phyloP scores from a whole-genome alignment of 64 coral and sea anemone species.

The Catalaphyllia jardinei region DNA sequence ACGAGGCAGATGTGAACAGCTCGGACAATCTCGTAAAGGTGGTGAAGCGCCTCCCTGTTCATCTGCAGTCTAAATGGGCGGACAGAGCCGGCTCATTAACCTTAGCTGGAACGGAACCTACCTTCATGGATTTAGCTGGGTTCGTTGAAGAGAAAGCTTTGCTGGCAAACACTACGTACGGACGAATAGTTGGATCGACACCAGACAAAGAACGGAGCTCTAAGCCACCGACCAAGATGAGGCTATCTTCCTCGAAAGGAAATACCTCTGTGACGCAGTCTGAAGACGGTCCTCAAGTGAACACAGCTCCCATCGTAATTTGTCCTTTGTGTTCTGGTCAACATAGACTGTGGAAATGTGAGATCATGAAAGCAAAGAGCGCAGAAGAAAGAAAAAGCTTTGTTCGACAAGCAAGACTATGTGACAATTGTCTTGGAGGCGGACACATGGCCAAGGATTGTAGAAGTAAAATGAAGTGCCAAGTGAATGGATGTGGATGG shows the following conservation, averaged over 20 bases:
- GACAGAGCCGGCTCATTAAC: conserved; percentile 12
- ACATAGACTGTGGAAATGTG: conserved; percentile 16
- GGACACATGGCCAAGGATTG: conserved; percentile 45
- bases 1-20: neutral
- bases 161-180: conserved; percentile 43
- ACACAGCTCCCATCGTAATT: neutral
- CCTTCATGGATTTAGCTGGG: neutral
- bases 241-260: no score
- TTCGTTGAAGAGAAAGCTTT: conserved; percentile 25
- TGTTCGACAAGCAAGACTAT: conserved; percentile 42
- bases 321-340: conserved; percentile 28
- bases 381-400: conserved; percentile 37
- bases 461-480: conserved; percentile 55
- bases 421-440: conserved; percentile 40
- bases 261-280: no score
- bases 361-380: conserved; percentile 18
- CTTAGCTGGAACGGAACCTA: conserved; percentile 11
- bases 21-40: conserved; percentile 24
- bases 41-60: conserved; percentile 17
- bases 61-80: neutral
- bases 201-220: neutral
- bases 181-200: conserved; percentile 8
- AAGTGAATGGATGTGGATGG: conserved; percentile 48
- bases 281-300: no score
- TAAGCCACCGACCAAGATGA: neutral